Percentiles rank a stretch among this genome's conserved stretches.
Conservation (phyloP, 2,888 invertebrate species). For the Nephrotoma guestfalica region DNA sequence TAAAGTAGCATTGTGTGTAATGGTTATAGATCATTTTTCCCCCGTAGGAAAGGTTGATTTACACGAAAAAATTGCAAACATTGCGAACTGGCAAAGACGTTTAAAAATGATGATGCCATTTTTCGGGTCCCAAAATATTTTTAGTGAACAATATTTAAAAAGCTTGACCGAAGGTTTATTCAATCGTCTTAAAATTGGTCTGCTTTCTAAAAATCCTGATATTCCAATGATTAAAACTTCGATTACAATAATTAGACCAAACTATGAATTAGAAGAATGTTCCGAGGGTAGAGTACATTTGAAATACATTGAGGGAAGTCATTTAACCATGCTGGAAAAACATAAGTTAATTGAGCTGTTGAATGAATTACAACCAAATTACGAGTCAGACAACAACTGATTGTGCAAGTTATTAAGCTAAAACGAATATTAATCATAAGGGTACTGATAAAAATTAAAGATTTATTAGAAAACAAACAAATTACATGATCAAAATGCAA, state of each 20-base stretch:
- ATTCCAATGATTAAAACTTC: constrained; percentile 39
- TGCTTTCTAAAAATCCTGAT: constrained; percentile 16
- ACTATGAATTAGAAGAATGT: constrained; percentile 31
- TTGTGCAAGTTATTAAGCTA: too few relatives aligned
- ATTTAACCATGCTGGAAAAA: constrained; percentile 52
- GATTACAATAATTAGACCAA: constrained; percentile 47
- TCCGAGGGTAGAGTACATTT: constrained; percentile 30
- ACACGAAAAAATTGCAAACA: constrained; percentile 34
- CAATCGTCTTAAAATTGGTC: constrained; percentile 17
- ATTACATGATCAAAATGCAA: too few relatives aligned
- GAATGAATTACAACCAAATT: background rate
- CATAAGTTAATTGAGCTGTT: constrained; percentile 16
- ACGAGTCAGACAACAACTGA: constrained; percentile 11
- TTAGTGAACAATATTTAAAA: constrained; percentile 31
- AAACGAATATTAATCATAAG: too few relatives aligned
- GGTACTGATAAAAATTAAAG: too few relatives aligned
- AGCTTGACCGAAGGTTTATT: too few relatives aligned
- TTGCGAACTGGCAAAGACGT: constrained; percentile 41
- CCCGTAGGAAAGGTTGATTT: constrained; percentile 23
- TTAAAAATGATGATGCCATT: constrained; percentile 35
- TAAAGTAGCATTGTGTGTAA: constrained; percentile 19
- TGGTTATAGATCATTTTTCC: constrained; percentile 24
- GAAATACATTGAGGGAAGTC: constrained; percentile 55
- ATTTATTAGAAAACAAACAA: too few relatives aligned
- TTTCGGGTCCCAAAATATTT: constrained; percentile 27